Conservation (phyloP, 1,140 invertebrate genomes). For the Trichonephila clavata region DNA sequence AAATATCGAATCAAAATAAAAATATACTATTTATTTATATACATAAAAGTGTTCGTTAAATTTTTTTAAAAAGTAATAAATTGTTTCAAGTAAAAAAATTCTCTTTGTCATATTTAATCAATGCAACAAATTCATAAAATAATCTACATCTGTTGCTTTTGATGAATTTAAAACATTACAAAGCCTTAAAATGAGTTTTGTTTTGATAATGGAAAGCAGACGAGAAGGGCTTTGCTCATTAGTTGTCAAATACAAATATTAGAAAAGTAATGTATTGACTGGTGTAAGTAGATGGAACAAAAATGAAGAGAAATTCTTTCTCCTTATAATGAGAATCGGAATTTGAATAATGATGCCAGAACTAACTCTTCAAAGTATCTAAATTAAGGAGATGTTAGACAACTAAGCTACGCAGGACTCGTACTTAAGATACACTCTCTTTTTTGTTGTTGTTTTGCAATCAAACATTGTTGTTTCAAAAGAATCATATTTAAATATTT, state of each 20-base stretch:
- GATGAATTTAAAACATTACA: neutral
- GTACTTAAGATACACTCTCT: neutral
- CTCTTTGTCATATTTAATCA: neutral
- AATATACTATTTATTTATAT: no score
- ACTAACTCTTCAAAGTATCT: conserved; percentile 4
- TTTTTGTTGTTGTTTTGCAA: neutral
- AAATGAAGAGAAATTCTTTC: conserved; percentile 1
- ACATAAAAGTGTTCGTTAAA: no score
- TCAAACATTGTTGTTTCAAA: conserved; percentile 19
- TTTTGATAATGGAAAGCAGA: neutral
- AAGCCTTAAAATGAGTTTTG: neutral
- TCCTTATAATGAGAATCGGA: conserved; percentile 6
- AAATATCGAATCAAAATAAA: no score
- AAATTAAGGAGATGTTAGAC: conserved; percentile 32
- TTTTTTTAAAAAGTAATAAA: no score
- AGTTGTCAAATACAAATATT: neutral
- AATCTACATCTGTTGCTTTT: neutral
- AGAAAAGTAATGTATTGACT: neutral
- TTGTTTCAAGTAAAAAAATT: no score
- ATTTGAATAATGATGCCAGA: conserved; percentile 9
- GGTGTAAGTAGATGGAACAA: neutral
- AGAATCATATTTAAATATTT: conserved; percentile 41
- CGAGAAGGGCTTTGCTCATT: neutral
- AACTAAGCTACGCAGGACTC: neutral
- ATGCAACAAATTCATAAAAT: neutral